Base-by-base conservation (phyloP, 2,113 vertebrate species). In the Meles meles region DNA sequence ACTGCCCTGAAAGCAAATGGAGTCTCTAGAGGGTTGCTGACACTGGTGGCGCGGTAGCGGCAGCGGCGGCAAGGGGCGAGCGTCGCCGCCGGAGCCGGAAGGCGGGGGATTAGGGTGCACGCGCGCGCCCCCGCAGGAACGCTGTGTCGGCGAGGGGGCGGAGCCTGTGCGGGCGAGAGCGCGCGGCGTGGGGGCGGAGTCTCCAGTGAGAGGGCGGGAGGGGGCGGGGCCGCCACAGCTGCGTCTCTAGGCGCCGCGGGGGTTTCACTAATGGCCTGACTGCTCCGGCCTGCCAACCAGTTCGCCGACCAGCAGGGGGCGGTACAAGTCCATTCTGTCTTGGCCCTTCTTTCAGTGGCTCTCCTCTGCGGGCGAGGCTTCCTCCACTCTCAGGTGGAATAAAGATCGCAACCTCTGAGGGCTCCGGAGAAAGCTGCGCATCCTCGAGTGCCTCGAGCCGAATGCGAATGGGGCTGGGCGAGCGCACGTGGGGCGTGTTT, bases 401-500 rank as follows among this genome's bases (percentile, higher is more conserved):
- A 39, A 71, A 47, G 18, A 18, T 31, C 12, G 39, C 21, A 18
- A 1, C 6, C 6, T 31, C 1, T 1, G 65, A 74, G 21, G 15
- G 52, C 44, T 37, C 1, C 1, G 13, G 7, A 14, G 37, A 69
- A 74, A 81, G 27, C 69, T 6, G 29, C 31, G 21, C 27, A 2
- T 27, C 87, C 14, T 52, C 27, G 2, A 17, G 88, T 18, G 39
- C 49, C 6, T 0, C 0, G 34, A 39, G 34, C 47, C 3, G 2
- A 29, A 18, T 29, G 87, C 79, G 57, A 63, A 87, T 31, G 15
- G 76, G 29, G 90, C 67, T 7, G 89, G 67, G 85, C 17, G 86
- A 55, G 91, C 65, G 77, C 97, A 98, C 98, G 97, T 97, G 98
- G 55, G 77, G 42, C 55, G 80, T 98, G 97, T 98, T 98, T 98